Conservation (phyloP, 2,888 invertebrate species). For the Drosophila heteroneura region DNA sequence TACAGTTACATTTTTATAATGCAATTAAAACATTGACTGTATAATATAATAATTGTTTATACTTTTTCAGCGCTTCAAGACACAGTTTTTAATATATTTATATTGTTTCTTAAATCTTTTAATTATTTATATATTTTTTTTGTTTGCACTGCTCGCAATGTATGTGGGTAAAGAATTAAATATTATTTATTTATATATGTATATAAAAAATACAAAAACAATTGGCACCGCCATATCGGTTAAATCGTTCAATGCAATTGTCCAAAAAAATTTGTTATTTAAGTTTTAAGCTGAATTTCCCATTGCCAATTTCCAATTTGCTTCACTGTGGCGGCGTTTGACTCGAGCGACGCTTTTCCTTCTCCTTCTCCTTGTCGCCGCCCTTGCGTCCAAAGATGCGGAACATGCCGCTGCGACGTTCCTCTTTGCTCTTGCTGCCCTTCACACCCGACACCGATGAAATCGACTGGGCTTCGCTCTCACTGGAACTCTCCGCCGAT, state of each 20-base stretch:
- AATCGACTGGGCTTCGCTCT: slow-evolving; percentile 85
- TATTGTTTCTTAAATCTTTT: slow-evolving; percentile 21
- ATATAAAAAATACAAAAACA: slow-evolving; percentile 75
- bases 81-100: slow-evolving; percentile 34
- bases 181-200: slow-evolving; percentile 64
- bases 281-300: slow-evolving; percentile 23
- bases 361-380: slow-evolving; percentile 80
- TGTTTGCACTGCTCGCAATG: slow-evolving; percentile 46
- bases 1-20: slow-evolving; percentile 75
- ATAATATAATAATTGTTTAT: slow-evolving; percentile 69
- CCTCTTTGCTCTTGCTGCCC: slow-evolving; percentile 84
- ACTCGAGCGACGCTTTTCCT: slow-evolving; percentile 83
- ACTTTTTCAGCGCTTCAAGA: slow-evolving; percentile 57
- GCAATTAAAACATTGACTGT: slow-evolving; percentile 81
- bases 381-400: slow-evolving; percentile 85
- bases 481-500: slow-evolving; percentile 85
- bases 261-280: slow-evolving; percentile 33
- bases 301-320: slow-evolving; percentile 10
- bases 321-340: slow-evolving; percentile 82
- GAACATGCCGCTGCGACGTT: slow-evolving; percentile 85
- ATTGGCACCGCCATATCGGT: slow-evolving; percentile 42
- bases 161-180: slow-evolving; percentile 57
- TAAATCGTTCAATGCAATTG: slow-evolving; percentile 35
- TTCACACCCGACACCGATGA: slow-evolving; percentile 84
- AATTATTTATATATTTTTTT: slow-evolving; percentile 29